These are phyloP conservation scores for Brachionus rotundiformis DNA, from an alignment of 1,140 invertebrate genomes.

Conservation along the genomic window DNA sequence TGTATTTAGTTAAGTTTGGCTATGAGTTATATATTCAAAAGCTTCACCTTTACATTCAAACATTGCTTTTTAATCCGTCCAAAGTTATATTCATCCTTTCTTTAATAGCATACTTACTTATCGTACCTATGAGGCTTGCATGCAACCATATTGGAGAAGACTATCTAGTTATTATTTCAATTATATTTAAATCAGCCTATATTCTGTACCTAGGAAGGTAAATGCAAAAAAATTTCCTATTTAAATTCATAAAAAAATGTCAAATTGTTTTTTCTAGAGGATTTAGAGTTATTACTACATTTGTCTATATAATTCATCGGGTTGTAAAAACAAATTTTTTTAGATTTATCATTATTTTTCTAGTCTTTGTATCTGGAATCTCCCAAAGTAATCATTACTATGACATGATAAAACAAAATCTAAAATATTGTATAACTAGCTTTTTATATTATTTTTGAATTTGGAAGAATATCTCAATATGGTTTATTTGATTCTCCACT, in stretches of 20 bases:
- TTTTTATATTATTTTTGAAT: slow-evolving; percentile 38
- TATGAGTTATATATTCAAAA: slow-evolving; percentile 45
- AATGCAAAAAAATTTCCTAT: too few relatives aligned
- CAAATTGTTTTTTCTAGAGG: slow-evolving; percentile 76
- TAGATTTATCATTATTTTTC: slow-evolving; percentile 90
- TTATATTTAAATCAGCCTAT: slow-evolving; percentile 28
- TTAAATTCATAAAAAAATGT: too few relatives aligned
- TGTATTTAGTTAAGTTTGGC: slow-evolving; percentile 26
- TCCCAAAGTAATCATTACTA: slow-evolving; percentile 79
- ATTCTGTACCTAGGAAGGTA: slow-evolving; percentile 93
- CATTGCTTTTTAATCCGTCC: slow-evolving; percentile 43
- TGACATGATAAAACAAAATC: neutral
- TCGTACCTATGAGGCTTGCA: slow-evolving; percentile 28
- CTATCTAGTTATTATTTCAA: slow-evolving; percentile 22
- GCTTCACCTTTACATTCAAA: slow-evolving; percentile 10
- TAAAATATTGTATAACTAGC: neutral
- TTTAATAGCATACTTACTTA: slow-evolving; percentile 26
- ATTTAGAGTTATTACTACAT: slow-evolving; percentile 94
- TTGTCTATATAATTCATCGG: slow-evolving; percentile 98
- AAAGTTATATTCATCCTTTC: slow-evolving; percentile 44
- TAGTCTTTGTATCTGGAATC: slow-evolving; percentile 95
- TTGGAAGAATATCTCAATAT: neutral
- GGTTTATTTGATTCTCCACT: slow-evolving; percentile 1
- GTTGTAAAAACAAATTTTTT: slow-evolving; percentile 95
- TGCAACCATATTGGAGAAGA: slow-evolving; percentile 38